Evolutionary conservation across 2,113 vertebrate genomes (phyloP).

Genomic region (Ancistrus triradiatus): DNA sequence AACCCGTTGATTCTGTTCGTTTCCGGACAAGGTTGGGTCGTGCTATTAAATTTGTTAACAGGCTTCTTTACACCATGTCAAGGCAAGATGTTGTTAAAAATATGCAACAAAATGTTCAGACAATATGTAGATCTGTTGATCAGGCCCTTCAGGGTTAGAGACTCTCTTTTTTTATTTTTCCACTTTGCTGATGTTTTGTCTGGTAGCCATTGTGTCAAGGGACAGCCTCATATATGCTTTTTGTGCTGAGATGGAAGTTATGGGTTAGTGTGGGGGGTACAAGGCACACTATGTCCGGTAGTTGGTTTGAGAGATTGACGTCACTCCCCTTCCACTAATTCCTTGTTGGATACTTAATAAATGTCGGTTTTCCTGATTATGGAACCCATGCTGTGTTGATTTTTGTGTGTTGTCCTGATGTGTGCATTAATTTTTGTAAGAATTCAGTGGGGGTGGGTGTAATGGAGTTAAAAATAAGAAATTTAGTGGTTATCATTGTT

Average conservation of each 20-base stretch:
- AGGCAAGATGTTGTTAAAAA: neutral
- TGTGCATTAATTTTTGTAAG: neutral
- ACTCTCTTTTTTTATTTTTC: neutral
- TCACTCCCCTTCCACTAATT: neutral
- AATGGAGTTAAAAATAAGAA: too few relatives aligned
- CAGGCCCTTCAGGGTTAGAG: neutral
- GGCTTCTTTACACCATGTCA: slow-evolving; percentile 1
- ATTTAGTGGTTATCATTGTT: too few relatives aligned
- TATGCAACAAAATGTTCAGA: neutral
- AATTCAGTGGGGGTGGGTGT: neutral
- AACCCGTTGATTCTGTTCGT: too few relatives aligned
- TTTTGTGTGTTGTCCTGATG: too few relatives aligned
- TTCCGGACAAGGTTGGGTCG: neutral
- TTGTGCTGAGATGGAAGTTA: neutral
- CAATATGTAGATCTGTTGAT: neutral
- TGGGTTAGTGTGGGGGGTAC: slow-evolving; percentile 33
- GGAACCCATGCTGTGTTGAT: neutral
- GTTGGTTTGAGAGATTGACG: neutral
- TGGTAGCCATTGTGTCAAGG: too few relatives aligned
- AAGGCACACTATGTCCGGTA: neutral
- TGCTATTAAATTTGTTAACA: slow-evolving; percentile 8
- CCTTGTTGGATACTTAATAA: neutral
- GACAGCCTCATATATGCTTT: too few relatives aligned
- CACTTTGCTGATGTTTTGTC: neutral
- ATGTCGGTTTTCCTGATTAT: neutral